Conservation (phyloP, 2,797 vertebrate genomes). For the Sebastes taczanowskii region DNA sequence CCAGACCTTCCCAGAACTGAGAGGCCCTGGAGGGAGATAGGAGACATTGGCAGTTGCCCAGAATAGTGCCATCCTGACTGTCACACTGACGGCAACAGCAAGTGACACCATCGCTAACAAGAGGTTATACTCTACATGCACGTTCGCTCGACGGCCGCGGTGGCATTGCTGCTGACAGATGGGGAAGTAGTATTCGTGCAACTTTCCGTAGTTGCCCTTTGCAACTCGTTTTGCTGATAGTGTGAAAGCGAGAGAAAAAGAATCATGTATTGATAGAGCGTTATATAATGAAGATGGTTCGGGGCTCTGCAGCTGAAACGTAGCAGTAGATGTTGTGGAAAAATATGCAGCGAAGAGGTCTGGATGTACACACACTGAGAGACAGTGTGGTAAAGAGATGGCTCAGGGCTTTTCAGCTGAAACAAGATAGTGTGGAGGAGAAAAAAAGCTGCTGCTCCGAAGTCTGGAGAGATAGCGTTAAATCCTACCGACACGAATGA, state of each 20-base stretch:
- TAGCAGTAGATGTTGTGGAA: constrained; percentile 42
- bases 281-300: constrained; percentile 45
- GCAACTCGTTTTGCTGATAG: constrained; percentile 30
- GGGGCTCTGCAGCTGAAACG: constrained; percentile 21
- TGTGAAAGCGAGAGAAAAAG: not conserved
- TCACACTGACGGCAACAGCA: constrained; percentile 30
- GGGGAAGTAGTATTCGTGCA: not conserved
- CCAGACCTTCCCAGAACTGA: constrained; percentile 30
- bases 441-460: constrained; percentile 27
- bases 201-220: constrained; percentile 11
- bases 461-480: constrained; percentile 46
- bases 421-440: not conserved
- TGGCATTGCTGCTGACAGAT: constrained; percentile 20
- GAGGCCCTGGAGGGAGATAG: not conserved
- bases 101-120: constrained; percentile 58
- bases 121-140: constrained; percentile 24
- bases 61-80: constrained; percentile 43
- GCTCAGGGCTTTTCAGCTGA: constrained; percentile 10
- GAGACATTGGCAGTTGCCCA: constrained; percentile 19
- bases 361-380: constrained; percentile 43
- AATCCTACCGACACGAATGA: constrained; percentile 51
- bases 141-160: not conserved
- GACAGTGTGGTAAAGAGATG: constrained; percentile 53
- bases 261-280: not conserved
- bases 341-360: constrained; percentile 43